Percentiles rank a stretch among this genome's conserved stretches.
Evolutionary conservation across 2,113 vertebrate genomes (phyloP).

Genomic region (Lucifuga dentata): DNA sequence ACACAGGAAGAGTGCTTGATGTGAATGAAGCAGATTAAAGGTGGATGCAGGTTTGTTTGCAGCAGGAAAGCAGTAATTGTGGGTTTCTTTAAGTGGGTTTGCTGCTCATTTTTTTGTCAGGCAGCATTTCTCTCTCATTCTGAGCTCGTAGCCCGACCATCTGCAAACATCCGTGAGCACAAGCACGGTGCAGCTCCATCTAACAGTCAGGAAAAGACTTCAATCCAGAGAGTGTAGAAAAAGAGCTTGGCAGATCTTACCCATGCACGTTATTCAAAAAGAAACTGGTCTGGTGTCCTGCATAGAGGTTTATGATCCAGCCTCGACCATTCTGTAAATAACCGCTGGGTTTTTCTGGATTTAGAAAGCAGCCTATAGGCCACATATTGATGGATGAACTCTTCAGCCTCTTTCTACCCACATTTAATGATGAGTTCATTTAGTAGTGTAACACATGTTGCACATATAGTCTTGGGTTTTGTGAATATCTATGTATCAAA

Average conservation of each 20-base stretch:
- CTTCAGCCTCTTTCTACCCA: not conserved
- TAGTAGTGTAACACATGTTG: not conserved
- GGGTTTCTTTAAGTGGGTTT: slow-evolving; percentile 45
- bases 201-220: slow-evolving; percentile 12
- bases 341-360: slow-evolving; percentile 24
- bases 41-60: slow-evolving; percentile 62
- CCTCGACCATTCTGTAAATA: slow-evolving; percentile 56
- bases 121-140: slow-evolving; percentile 29
- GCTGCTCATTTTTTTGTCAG: slow-evolving; percentile 40
- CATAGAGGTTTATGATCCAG: slow-evolving; percentile 47
- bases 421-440: not conserved
- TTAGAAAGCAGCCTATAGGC: slow-evolving; percentile 36
- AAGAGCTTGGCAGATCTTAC: slow-evolving; percentile 6
- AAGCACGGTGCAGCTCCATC: not conserved
- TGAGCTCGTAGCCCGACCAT: slow-evolving; percentile 14
- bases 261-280: too few relatives aligned
- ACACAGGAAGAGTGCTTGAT: slow-evolving; percentile 56
- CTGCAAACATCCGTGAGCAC: too few relatives aligned
- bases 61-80: slow-evolving; percentile 58
- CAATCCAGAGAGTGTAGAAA: not conserved
- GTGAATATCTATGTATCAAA: slow-evolving; percentile 36
- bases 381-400: not conserved
- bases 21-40: slow-evolving; percentile 44
- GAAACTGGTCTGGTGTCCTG: slow-evolving; percentile 1
- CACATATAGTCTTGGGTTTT: not conserved